These are phyloP conservation scores for Philonicus albiceps DNA, from an alignment of 2,888 invertebrate genomes.

Conservation along the genomic window DNA sequence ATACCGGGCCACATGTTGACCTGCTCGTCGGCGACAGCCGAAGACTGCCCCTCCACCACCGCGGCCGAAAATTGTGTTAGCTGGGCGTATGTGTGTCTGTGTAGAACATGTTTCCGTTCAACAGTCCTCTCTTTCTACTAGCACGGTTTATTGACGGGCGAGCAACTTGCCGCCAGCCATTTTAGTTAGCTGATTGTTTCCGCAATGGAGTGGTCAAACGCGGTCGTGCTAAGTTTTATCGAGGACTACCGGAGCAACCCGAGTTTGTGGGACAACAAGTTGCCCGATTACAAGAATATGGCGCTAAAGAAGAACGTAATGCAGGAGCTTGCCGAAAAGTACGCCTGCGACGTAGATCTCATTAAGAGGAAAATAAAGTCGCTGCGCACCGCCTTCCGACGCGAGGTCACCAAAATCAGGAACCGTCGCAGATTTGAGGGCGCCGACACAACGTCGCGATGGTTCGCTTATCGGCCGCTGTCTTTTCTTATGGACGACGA, in stretches of 20 bases:
- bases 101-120: constrained; percentile 29
- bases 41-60: neutral
- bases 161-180: neutral
- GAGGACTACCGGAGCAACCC: constrained; percentile 18
- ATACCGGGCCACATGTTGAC: neutral
- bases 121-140: neutral
- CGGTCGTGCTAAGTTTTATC: constrained; percentile 18
- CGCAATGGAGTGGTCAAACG: constrained; percentile 30
- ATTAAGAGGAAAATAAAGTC: constrained; percentile 32
- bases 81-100: neutral
- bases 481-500: constrained; percentile 18
- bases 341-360: neutral
- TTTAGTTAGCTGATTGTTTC: neutral
- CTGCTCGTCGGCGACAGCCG: neutral
- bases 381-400: constrained; percentile 26
- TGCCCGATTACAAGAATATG: constrained; percentile 22
- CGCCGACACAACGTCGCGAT: neutral
- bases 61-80: neutral
- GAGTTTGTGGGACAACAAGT: constrained; percentile 8
- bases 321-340: neutral
- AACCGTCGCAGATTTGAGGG: neutral
- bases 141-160: neutral
- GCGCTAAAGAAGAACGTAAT: neutral
- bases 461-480: constrained; percentile 33
- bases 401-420: constrained; percentile 14